These are phyloP conservation scores for Amblyteles armatorius DNA, from an alignment of 2,888 invertebrate genomes.

Conservation along the genomic window DNA sequence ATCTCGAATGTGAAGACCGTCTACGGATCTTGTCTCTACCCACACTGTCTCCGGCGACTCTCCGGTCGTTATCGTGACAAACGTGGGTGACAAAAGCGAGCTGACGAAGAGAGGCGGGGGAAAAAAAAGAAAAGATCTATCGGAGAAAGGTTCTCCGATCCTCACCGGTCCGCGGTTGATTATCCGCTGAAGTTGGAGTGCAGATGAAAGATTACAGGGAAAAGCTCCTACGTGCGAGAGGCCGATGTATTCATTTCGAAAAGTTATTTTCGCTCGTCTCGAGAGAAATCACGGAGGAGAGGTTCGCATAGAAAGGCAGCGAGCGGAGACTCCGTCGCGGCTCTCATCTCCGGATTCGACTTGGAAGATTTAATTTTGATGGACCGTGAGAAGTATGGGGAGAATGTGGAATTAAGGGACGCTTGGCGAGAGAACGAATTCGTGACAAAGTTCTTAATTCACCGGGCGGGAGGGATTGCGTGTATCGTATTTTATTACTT, in stretches of 20 bases:
- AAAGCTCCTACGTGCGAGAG: background rate
- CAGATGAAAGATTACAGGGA: background rate
- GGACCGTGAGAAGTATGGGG: slow-evolving; percentile 12
- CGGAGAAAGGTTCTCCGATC: background rate
- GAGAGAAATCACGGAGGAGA: slow-evolving; percentile 52
- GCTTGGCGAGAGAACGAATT: slow-evolving; percentile 14
- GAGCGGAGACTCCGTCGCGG: background rate
- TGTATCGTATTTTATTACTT: slow-evolving; percentile 44
- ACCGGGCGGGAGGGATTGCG: slow-evolving; percentile 15
- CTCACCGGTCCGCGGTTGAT: background rate
- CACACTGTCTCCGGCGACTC: background rate
- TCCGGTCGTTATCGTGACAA: slow-evolving; percentile 30
- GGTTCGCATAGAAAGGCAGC: background rate
- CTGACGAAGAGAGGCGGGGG: slow-evolving; percentile 24
- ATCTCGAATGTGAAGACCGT: slow-evolving; percentile 41
- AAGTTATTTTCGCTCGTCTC: slow-evolving; percentile 55
- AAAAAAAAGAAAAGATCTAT: slow-evolving; percentile 9
- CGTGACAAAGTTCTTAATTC: background rate
- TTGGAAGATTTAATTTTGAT: slow-evolving; percentile 38
- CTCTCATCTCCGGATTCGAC: background rate
- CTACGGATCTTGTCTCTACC: slow-evolving; percentile 8
- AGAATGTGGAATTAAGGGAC: slow-evolving; percentile 34
- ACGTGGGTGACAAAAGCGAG: slow-evolving; percentile 30
- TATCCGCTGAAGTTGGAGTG: background rate
- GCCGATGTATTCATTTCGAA: slow-evolving; percentile 30